Conservation (phyloP, 2,888 invertebrate genomes). For the Clunio marinus region DNA sequence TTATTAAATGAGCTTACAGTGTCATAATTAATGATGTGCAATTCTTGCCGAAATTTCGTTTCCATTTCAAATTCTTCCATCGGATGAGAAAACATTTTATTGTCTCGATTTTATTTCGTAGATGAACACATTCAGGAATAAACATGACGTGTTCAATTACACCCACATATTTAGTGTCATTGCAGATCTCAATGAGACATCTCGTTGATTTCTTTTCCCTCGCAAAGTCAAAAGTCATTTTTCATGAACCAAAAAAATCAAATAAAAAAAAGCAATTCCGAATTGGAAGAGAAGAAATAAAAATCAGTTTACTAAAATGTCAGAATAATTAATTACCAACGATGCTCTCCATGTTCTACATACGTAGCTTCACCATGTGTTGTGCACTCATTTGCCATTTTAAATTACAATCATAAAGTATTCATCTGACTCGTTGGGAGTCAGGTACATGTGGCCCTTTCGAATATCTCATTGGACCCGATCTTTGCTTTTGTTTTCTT, state of each 20-base stretch:
- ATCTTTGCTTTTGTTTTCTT: background rate
- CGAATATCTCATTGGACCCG: background rate
- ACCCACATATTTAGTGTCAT: slow-evolving; percentile 10
- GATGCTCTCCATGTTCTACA: slow-evolving; percentile 9
- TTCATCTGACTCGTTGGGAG: slow-evolving; percentile 4
- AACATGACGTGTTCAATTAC: slow-evolving; percentile 10
- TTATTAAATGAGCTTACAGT: background rate
- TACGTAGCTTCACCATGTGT: background rate
- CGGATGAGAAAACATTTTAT: background rate
- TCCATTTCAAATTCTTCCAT: background rate
- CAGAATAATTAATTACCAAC: slow-evolving; percentile 26
- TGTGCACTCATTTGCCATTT: slow-evolving; percentile 39
- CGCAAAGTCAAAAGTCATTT: slow-evolving; percentile 19
- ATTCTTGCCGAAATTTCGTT: slow-evolving; percentile 1
- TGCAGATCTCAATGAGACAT: slow-evolving; percentile 17
- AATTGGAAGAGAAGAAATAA: background rate
- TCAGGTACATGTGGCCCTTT: slow-evolving; percentile 14
- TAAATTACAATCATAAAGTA: slow-evolving; percentile 34
- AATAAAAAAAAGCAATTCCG: background rate
- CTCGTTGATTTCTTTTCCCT: slow-evolving; percentile 4
- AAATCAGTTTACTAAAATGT: slow-evolving; percentile 17
- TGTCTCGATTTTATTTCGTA: slow-evolving; percentile 12
- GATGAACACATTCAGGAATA: background rate
- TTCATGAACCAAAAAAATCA: background rate
- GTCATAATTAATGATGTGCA: slow-evolving; percentile 38